Evolutionary conservation across 23 tunicate species (phyloP), one percentile per base, ranked within the genome.

Genomic region (Halocynthia roretzi): DNA sequence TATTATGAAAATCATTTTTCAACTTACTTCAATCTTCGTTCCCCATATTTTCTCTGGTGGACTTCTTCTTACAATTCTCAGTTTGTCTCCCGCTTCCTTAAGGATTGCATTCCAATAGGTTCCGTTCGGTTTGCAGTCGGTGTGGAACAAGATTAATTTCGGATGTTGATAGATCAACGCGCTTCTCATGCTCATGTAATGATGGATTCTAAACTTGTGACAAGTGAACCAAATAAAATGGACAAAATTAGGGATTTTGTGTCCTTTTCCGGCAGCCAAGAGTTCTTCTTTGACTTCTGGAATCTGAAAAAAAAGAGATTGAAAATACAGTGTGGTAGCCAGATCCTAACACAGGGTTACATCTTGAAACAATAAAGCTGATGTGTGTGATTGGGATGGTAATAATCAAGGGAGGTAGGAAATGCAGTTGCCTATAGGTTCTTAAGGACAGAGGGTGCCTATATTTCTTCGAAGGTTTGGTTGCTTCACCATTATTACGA

Each of bases 181-280:
- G 69, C 90, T 84, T 31, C 80, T 76, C 80, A 95, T 70, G 78
- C 91, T 90, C 63, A 83, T 71, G 57, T 72, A 92, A 57, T 86
- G 87, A 79, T 86, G 87, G 8, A 86, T 54, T 40, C 52, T 79
- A 62, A 48, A 86, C 54, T 48, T 54, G 6, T 82, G 85, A 54
- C 98, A 93, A 14, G 81, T 72, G 55, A 93, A 93, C 87, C 88
- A 93, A 10, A 93, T 80, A 61, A 86, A 93, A 83, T 93, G 98
- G 7, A 93, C 76, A 21, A 93, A 58, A 75, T 93, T 93, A 17
- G 98, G 91, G 10, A 91, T 85, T 11, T 54, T 58, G 5, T 56
- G 50, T 8, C 20, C 56, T 15, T 54, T 52, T 20, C 52, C 31
- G 7, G 55, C 61, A 51, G 20, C 22, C 9, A 61, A 6, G 50